Percentiles rank a stretch among this genome's conserved stretches.
phyloP scores from a whole-genome alignment of 2,888 invertebrate genomes.

The Biston stratarius region DNA sequence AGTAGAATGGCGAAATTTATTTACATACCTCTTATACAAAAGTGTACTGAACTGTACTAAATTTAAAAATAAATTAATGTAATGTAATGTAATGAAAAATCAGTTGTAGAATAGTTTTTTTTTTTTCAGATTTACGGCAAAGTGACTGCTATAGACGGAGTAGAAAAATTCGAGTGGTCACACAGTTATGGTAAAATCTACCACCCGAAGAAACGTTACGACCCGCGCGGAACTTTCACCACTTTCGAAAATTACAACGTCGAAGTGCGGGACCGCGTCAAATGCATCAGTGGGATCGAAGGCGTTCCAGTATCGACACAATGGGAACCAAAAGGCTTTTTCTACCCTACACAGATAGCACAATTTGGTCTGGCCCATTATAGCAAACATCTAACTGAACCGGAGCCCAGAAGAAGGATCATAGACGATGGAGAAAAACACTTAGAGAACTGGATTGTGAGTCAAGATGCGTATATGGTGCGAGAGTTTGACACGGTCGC shows the following conservation, averaged over 20 bases:
- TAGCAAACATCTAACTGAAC: constrained; percentile 96
- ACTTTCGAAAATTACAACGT: constrained; percentile 99
- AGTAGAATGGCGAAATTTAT: too few species aligned
- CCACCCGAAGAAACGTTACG: constrained; percentile 95
- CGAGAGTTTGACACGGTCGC: constrained; percentile 87
- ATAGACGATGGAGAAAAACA: constrained; percentile 92
- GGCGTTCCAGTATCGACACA: constrained; percentile 98
- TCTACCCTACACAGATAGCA: constrained; percentile 99
- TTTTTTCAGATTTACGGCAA: constrained; percentile 92
- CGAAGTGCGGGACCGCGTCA: constrained; percentile 97
- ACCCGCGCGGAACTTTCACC: constrained; percentile 96
- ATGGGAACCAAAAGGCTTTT: constrained; percentile 98
- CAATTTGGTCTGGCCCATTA: constrained; percentile 99
- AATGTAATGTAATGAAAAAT: not conserved
- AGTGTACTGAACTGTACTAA: too few species aligned
- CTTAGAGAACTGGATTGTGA: constrained; percentile 90
- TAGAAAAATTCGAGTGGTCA: constrained; percentile 96
- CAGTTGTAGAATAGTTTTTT: not conserved
- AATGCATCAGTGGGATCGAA: constrained; percentile 97
- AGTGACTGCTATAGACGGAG: constrained; percentile 89
- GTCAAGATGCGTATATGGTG: constrained; percentile 88
- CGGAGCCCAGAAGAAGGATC: constrained; percentile 89
- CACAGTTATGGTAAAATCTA: constrained; percentile 97
- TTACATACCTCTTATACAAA: too few species aligned
- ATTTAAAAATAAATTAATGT: not conserved